Base-by-base conservation (phyloP, 2,113 vertebrate species). In the Misgurnus mizolepis region DNA sequence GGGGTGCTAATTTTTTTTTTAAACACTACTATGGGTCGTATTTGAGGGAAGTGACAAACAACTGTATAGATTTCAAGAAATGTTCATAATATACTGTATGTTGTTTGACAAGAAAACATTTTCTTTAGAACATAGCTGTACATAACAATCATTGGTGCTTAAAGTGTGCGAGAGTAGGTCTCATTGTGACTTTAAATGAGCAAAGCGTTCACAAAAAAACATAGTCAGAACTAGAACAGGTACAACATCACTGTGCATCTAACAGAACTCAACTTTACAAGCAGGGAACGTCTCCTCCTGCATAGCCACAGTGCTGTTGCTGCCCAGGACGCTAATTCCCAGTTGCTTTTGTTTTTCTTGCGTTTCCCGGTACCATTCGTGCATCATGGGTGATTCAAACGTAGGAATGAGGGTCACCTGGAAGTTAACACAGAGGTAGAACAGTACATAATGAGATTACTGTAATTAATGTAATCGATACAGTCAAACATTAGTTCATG, bases 261-360 rank as follows among this genome's bases (percentile, higher is more conserved):
- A 53, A 93, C 90, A 97, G 89, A 98, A 97, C 89, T 97, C 96
- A 79, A 98, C 94, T 91, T 98, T 98, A 93, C 97, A 98, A 70
- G 97, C 96, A 0, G 96, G 97, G 86, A 98, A 98, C 58, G 95
- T 96, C 84, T 98, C 96, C 0, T 96, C 96, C 89, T 98, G 96
- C 95, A 97, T 98, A 79, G 95, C 95, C 49, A 98, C 96, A 0
- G 96, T 96, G 91, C 96, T 98, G 93, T 95, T 96, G 79, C 95
- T 97, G 75, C 96, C 96, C 85, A 98, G 90, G 53, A 98, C 95
- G 0, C 93, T 95, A 88, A 98, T 90, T 58, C 93, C 94, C 81
- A 96, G 86, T 15, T 94, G 93, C 86, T 87, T 93, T 88, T 97
- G 96, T 71, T 82, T 89, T 5, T 93, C 91, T n/a, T 94, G 92